Conservation (phyloP, 1,140 invertebrate genomes). For the Pseudomyrmex flavicornis region DNA sequence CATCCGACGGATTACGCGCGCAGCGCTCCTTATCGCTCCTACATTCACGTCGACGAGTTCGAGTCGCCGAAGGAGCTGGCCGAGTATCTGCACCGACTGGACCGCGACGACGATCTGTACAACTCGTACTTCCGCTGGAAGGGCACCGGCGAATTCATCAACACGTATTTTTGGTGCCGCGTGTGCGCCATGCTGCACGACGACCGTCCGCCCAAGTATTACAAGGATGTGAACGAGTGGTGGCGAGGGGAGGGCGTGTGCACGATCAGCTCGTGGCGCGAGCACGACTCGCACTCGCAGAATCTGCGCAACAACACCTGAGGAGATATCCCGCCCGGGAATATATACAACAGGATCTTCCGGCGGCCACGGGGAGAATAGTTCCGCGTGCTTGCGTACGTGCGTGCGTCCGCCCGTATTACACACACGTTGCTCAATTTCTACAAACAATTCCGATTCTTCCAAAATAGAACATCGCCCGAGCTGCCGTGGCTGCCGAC, state of each 20-base stretch:
- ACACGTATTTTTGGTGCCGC: constrained; percentile 98
- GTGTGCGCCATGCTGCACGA: constrained; percentile 96
- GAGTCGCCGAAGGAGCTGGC: constrained; percentile 93
- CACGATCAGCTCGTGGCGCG: constrained; percentile 89
- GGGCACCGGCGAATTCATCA: constrained; percentile 96
- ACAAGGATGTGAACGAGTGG: constrained; percentile 94
- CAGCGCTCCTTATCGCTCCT: constrained; percentile 94
- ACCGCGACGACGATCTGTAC: constrained; percentile 94
- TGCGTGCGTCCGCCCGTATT: constrained; percentile 19
- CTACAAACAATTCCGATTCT: constrained; percentile 55
- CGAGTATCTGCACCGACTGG: constrained; percentile 93
- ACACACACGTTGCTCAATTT: constrained; percentile 55
- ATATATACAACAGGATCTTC: constrained; percentile 31
- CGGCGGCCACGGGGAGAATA: background rate
- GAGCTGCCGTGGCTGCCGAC: background rate
- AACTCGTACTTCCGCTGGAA: constrained; percentile 97
- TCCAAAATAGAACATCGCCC: constrained; percentile 33
- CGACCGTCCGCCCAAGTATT: constrained; percentile 88
- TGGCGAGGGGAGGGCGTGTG: constrained; percentile 92
- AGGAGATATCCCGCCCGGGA: constrained; percentile 28
- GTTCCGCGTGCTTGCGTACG: constrained; percentile 22
- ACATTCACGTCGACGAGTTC: constrained; percentile 98
- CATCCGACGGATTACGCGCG: constrained; percentile 94
- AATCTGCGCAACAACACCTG: constrained; percentile 65
- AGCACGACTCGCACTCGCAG: constrained; percentile 73